Evolutionary conservation across 1,140 invertebrate genomes (phyloP).

Genomic region (Wiebesia pumilae): DNA sequence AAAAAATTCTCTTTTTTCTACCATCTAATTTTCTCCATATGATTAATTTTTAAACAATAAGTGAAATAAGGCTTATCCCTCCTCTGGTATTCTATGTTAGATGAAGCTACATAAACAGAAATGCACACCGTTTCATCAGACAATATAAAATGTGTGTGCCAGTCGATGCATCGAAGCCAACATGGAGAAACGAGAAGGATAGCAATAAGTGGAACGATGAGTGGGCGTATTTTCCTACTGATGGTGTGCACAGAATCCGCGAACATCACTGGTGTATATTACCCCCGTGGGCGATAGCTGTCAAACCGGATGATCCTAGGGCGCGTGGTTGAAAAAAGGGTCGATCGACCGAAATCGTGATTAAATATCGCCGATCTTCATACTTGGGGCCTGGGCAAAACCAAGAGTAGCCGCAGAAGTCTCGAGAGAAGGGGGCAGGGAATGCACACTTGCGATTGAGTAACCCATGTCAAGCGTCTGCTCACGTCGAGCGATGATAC

Average conservation of each 20-base stretch:
- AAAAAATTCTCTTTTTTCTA: no score
- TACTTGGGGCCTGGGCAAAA: background rate
- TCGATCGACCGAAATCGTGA: constrained; percentile 48
- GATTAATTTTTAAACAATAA: no score
- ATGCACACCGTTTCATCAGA: no score
- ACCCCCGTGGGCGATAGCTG: constrained; percentile 17
- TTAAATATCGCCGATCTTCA: constrained; percentile 42
- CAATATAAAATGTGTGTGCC: no score
- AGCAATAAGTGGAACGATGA: constrained; percentile 34
- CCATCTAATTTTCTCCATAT: no score
- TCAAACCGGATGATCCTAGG: constrained; percentile 33
- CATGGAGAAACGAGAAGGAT: no score
- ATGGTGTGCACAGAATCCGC: constrained; percentile 30
- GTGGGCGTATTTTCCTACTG: background rate
- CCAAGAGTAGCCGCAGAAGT: background rate
- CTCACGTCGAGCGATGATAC: constrained; percentile 10
- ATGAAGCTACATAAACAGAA: no score
- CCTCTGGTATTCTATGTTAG: no score
- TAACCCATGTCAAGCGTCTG: constrained; percentile 16
- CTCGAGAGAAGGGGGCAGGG: background rate
- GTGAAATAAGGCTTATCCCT: no score
- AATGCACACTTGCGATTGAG: background rate
- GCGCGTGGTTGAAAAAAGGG: background rate
- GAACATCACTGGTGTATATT: constrained; percentile 40
- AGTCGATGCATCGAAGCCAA: no score